phyloP scores from a whole-genome alignment of 2,888 invertebrate species.

The Ectemnius lituratus region DNA sequence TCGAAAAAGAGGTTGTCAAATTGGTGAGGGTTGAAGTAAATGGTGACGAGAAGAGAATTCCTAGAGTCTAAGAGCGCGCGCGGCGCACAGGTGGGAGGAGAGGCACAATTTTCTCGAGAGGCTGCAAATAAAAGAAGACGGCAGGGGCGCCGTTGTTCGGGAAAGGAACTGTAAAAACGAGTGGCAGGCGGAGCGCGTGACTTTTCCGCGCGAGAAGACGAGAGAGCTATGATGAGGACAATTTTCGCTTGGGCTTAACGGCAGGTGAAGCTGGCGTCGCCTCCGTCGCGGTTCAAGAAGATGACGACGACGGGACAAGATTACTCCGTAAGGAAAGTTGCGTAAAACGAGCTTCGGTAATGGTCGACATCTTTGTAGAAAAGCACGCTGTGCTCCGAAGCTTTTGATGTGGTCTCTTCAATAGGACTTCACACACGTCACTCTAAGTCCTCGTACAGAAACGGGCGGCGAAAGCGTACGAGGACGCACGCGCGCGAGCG shows the following conservation, averaged over 20 bases:
- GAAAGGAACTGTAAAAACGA: neutral
- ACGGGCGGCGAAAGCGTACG: neutral
- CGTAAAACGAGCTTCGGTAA: conserved; percentile 50
- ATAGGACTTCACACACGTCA: conserved; percentile 55
- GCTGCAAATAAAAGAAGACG: conserved; percentile 36
- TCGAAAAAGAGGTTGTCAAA: no score
- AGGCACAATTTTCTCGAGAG: conserved; percentile 44
- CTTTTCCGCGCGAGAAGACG: conserved; percentile 36
- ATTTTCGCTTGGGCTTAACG: conserved; percentile 48
- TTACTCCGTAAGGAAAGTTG: conserved; percentile 45
- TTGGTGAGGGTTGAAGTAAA: conserved; percentile 38
- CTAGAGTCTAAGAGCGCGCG: conserved; percentile 15
- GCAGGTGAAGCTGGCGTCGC: conserved; percentile 20
- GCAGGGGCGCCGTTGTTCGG: conserved; percentile 24
- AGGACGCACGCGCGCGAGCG: neutral
- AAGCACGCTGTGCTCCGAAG: conserved; percentile 26
- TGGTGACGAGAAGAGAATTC: conserved; percentile 35
- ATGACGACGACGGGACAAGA: conserved; percentile 22
- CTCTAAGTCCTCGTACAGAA: conserved; percentile 24
- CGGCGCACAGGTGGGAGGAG: neutral
- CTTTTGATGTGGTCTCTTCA: conserved; percentile 58
- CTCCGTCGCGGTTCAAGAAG: conserved; percentile 18
- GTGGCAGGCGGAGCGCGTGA: conserved; percentile 28
- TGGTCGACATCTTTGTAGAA: conserved; percentile 40
- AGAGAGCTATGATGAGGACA: conserved; percentile 48